Base-by-base conservation (phyloP, 1,140 invertebrate species). In the Calliopsis andreniformis region DNA sequence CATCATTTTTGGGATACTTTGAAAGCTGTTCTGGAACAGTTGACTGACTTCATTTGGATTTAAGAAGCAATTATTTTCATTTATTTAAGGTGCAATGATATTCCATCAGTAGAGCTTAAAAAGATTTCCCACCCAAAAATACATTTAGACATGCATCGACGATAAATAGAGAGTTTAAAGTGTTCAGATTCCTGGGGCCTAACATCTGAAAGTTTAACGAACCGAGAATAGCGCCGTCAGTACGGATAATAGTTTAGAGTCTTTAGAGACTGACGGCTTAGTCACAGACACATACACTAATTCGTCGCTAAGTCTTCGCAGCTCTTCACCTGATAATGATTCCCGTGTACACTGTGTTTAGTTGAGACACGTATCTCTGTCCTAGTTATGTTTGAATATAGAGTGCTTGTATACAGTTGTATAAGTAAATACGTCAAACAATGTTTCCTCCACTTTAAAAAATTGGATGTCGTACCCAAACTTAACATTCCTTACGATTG, bases 361-460 rank as follows among this genome's bases (percentile, higher is more conserved):
- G 20, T 30, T 32, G 4, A 12, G 53, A 56, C 45, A 63, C 69
- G 49, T 69, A 53, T 16, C 63, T 49, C 8, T 63, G 5, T 71
- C n/a, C 32, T 42, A 53, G 67, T 47, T 82, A 82, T 84, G 76
- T 76, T 71, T 80, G 79, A 62, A 58, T 79, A 71, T 72, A 79
- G 64, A 81, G 66, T 66, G 69, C 66, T 49, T 61, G 76, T 59
- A 59, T 32, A 68, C 62, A 66, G 62, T 49, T 61, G 76, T 59
- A 59, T 32, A 68, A 53, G 39, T 73, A 28, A 75, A 73, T 42
- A 71, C 20, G 47, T 43, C 10, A 39, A 35, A 49, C 43, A 43
- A 53, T 70, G 67, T 71, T 71, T 70, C 73, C 43, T 16, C 43
- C 53, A 66, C 59, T 76, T 76, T 42, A 30, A 66, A 68, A 77